Evolutionary conservation across 2,888 invertebrate species (phyloP), one percentile per base, ranked within the genome.

Genomic region (Troglohyphantes excavatus): DNA sequence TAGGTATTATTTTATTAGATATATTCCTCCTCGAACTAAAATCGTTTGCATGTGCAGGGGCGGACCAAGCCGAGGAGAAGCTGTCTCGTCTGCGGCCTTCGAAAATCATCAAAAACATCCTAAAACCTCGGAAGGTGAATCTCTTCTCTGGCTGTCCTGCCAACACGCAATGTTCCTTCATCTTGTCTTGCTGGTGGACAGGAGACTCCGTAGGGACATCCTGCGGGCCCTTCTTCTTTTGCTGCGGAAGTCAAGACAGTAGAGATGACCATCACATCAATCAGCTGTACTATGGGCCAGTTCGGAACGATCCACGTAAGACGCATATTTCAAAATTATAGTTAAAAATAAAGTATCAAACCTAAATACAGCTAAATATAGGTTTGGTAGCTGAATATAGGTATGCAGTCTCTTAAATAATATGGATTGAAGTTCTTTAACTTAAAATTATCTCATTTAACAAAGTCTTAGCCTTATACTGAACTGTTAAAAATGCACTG

Each of bases 251-350:
- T 13, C 73, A 86, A 27, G 86, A 86, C 46, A 86, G 86, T 65
- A 87, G 90, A 65, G 81, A 73, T 39, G 88, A 88, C 5, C 79
- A 90, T 65, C 84, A 90, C 7, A 61, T 90, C 17, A 78, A 95
- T 92, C 95, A 95, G 92, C 94, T 94, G 93, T 94, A 94, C 93
- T 96, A 95, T 93, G 96, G 96, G 93, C 96, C 96, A 23, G 96
- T 96, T 91, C 95, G 95, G 92, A 96, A 96, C 93, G 96, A 96
- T 93, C 95, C 96, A 94, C 95, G 96, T 96, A 96, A 96, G 96
- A 6, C 9, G n/a, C n/a, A n/a, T n/a, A n/a, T n/a, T n/a, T n/a
- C n/a, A n/a, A n/a, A n/a, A n/a, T n/a, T n/a, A n/a, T n/a, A n/a
- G n/a, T n/a, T n/a, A n/a, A n/a, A n/a, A n/a, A n/a, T n/a, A n/a